Conservation (phyloP, 2,113 vertebrate genomes). For the Amazona guildingii region DNA sequence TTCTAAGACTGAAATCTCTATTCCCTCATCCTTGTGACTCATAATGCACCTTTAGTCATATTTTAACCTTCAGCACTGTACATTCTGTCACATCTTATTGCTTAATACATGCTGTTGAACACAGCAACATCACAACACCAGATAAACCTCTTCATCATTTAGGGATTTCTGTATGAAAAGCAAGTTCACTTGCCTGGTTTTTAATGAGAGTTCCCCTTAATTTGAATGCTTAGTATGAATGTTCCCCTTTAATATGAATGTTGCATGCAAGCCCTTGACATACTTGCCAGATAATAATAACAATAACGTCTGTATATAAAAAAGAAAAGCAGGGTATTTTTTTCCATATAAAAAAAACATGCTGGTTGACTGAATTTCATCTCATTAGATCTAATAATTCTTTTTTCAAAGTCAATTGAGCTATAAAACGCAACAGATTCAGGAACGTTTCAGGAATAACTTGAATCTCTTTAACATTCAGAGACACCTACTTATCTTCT, state of each 20-base stretch:
- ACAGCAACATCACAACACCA: background rate
- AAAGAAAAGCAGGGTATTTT: background rate
- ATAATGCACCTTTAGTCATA: conserved; percentile 51
- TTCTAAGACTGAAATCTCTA: conserved; percentile 34
- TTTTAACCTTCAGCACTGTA: conserved; percentile 51
- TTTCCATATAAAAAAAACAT: background rate
- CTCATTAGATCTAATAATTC: background rate
- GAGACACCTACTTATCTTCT: background rate
- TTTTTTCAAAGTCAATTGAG: background rate
- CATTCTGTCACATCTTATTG: conserved; percentile 30
- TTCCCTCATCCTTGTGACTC: conserved; percentile 55
- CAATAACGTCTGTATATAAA: background rate
- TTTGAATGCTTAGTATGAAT: background rate
- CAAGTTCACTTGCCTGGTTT: background rate
- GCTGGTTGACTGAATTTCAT: background rate
- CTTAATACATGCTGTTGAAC: background rate
- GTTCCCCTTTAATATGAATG: background rate
- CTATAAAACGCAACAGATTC: background rate
- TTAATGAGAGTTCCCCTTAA: background rate
- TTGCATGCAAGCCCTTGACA: background rate
- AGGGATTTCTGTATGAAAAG: background rate
- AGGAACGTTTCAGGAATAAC: background rate
- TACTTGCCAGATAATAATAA: background rate
- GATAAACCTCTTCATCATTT: background rate
- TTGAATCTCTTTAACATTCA: background rate